phyloP scores from a whole-genome alignment of 2,888 invertebrate species.

The Perdita meconis region DNA sequence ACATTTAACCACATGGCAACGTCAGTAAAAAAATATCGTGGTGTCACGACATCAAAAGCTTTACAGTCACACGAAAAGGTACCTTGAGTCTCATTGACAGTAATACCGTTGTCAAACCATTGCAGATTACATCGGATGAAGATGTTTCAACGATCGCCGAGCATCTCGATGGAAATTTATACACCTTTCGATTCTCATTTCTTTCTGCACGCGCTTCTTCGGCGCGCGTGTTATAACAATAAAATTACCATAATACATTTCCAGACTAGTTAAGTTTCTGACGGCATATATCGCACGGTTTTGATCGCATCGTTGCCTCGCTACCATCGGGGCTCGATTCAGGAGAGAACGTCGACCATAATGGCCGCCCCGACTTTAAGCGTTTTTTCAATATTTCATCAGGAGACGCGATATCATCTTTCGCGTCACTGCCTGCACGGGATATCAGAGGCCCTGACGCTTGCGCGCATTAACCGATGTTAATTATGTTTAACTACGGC shows the following conservation, averaged over 20 bases:
- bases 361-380: slow-evolving; percentile 7
- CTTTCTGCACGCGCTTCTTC: not conserved
- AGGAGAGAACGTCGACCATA: not conserved
- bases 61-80: too few relatives aligned
- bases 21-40: too few relatives aligned
- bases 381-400: slow-evolving; percentile 36
- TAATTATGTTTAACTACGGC: slow-evolving; percentile 24
- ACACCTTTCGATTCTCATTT: not conserved
- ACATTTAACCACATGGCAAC: too few relatives aligned
- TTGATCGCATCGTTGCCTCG: slow-evolving; percentile 42
- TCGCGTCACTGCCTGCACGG: slow-evolving; percentile 32
- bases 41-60: too few relatives aligned
- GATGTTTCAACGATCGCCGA: not conserved
- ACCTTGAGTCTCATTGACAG: too few relatives aligned
- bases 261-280: slow-evolving; percentile 22
- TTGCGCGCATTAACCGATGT: not conserved
- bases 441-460: slow-evolving; percentile 45
- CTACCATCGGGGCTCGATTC: slow-evolving; percentile 22
- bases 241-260: slow-evolving; percentile 51
- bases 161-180: slow-evolving; percentile 33
- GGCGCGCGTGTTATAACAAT: not conserved
- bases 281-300: slow-evolving; percentile 13
- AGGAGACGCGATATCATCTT: slow-evolving; percentile 32
- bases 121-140: slow-evolving; percentile 1
- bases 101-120: not conserved